phyloP scores from a whole-genome alignment of 2,888 invertebrate species.

The Camponotus fellah region DNA sequence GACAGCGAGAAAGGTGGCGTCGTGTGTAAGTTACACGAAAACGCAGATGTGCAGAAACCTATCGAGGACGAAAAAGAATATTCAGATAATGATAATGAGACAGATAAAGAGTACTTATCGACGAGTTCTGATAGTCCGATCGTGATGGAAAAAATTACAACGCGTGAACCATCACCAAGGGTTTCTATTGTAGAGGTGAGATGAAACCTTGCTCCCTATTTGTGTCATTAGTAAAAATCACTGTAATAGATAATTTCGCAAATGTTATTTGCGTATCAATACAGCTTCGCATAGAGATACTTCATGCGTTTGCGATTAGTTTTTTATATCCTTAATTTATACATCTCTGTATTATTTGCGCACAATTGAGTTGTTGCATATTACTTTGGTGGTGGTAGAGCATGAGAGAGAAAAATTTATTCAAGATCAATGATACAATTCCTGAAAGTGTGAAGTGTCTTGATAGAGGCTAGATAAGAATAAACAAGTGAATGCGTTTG shows the following conservation, averaged over 20 bases:
- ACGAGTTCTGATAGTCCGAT: slow-evolving; percentile 78
- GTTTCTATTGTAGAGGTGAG: slow-evolving; percentile 84
- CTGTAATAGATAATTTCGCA: slow-evolving; percentile 29
- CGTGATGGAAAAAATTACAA: slow-evolving; percentile 70
- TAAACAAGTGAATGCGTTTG: slow-evolving; percentile 46
- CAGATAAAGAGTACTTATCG: slow-evolving; percentile 78
- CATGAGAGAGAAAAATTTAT: slow-evolving; percentile 54
- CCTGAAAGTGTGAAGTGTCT: slow-evolving; percentile 13
- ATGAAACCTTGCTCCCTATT: slow-evolving; percentile 59
- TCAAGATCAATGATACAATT: slow-evolving; percentile 16
- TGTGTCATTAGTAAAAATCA: slow-evolving; percentile 38
- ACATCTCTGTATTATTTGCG: slow-evolving; percentile 45
- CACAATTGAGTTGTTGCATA: slow-evolving; percentile 47
- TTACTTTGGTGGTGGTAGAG: slow-evolving; percentile 70
- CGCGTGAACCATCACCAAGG: slow-evolving; percentile 80
- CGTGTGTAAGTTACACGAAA: slow-evolving; percentile 79
- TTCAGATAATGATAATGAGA: slow-evolving; percentile 79
- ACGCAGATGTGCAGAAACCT: slow-evolving; percentile 64
- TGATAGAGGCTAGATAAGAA: not conserved
- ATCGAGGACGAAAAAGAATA: slow-evolving; percentile 76
- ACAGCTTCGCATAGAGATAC: slow-evolving; percentile 24
- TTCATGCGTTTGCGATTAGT: slow-evolving; percentile 35
- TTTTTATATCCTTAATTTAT: slow-evolving; percentile 40
- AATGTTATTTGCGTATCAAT: slow-evolving; percentile 28
- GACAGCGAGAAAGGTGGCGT: slow-evolving; percentile 73